phyloP scores from a whole-genome alignment of 2,888 invertebrate species.

The Anarsia innoxiella region DNA sequence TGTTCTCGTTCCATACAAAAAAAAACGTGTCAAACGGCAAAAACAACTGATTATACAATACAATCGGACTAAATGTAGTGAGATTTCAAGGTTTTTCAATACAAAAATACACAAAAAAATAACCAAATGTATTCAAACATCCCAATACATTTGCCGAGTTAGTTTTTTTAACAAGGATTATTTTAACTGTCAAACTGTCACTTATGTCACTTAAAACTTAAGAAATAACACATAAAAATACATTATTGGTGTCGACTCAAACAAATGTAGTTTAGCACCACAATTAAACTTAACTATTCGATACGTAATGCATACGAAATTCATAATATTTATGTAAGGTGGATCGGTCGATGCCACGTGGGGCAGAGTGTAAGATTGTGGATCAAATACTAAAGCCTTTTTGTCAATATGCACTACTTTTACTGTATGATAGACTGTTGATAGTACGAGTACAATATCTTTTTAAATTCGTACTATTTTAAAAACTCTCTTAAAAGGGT shows the following conservation, averaged over 20 bases:
- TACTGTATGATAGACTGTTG: too few relatives aligned
- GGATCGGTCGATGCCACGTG: conserved; percentile 32
- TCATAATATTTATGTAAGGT: conserved; percentile 8
- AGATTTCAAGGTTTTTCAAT: conserved; percentile 25
- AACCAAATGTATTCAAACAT: too few relatives aligned
- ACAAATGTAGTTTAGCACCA: conserved; percentile 55
- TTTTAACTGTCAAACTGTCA: too few relatives aligned
- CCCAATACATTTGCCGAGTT: conserved; percentile 35
- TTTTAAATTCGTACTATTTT: too few relatives aligned
- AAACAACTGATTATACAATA: conserved; percentile 9
- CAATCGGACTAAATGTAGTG: conserved; percentile 29
- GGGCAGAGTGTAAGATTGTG: too few relatives aligned
- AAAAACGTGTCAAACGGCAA: conserved; percentile 16
- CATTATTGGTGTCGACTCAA: conserved; percentile 54
- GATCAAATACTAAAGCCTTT: too few relatives aligned
- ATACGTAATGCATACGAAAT: conserved; percentile 42
- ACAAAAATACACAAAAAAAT: conserved; percentile 1
- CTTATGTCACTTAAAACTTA: conserved; percentile 50
- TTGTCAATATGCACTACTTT: too few relatives aligned
- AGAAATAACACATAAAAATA: conserved; percentile 45
- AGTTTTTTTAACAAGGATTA: too few relatives aligned
- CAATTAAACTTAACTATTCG: conserved; percentile 49
- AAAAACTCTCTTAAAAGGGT: too few relatives aligned
- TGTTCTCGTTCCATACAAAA: conserved; percentile 13
- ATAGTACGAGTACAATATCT: too few relatives aligned